Conservation (phyloP, 2,888 invertebrate species). For the Dryadula phaetusa region DNA sequence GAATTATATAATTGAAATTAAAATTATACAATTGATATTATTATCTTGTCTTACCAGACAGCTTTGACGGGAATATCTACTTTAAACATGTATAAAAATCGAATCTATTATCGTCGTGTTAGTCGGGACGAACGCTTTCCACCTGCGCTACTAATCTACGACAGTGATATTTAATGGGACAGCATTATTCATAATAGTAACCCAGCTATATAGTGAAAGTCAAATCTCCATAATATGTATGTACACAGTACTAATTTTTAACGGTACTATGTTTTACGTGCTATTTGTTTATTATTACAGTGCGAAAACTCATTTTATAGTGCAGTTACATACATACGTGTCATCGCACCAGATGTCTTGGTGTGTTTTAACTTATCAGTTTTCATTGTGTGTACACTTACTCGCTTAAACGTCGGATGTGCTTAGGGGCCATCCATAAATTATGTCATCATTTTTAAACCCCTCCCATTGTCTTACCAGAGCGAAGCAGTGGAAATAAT, state of each 20-base stretch:
- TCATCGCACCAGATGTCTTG: slow-evolving; percentile 24
- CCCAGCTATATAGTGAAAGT: not conserved
- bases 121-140: not conserved
- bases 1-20: no score
- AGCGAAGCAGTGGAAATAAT: no score
- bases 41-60: no score
- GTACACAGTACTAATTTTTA: slow-evolving; percentile 16
- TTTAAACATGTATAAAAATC: no score
- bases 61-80: no score
- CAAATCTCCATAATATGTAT: not conserved
- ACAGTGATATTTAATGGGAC: no score
- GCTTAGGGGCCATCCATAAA: no score
- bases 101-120: no score
- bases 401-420: not conserved
- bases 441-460: no score
- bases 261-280: slow-evolving; percentile 34
- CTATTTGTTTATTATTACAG: slow-evolving; percentile 33
- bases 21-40: no score
- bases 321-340: slow-evolving; percentile 23
- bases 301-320: slow-evolving; percentile 34
- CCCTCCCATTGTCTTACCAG: no score
- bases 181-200: not conserved
- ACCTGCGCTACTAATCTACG: no score
- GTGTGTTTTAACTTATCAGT: not conserved
- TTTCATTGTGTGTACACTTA: not conserved